These are phyloP conservation scores for Meloe dianella DNA, from an alignment of 2,888 invertebrate species.

Conservation along the genomic window DNA sequence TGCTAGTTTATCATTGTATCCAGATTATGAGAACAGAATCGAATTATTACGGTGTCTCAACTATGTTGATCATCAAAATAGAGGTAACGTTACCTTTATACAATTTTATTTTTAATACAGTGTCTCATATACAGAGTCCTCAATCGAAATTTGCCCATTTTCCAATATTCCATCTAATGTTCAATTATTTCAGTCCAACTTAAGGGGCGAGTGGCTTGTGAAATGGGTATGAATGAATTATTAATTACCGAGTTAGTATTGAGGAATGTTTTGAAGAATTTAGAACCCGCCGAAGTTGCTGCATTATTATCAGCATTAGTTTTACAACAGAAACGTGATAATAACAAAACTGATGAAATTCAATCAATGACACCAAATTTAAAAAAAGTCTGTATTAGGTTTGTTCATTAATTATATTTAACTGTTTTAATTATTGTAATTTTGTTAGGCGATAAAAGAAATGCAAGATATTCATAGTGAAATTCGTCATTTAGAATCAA, in stretches of 20 bases:
- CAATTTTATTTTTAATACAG: not conserved
- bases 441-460: slow-evolving; percentile 69
- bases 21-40: slow-evolving; percentile 86
- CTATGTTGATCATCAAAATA: slow-evolving; percentile 73
- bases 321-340: slow-evolving; percentile 75
- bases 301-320: slow-evolving; percentile 92
- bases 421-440: slow-evolving; percentile 65
- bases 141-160: no score
- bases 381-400: slow-evolving; percentile 58
- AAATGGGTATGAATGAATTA: slow-evolving; percentile 87
- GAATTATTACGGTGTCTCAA: slow-evolving; percentile 76
- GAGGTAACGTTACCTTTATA: no score
- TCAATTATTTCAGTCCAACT: slow-evolving; percentile 65
- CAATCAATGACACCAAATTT: slow-evolving; percentile 64
- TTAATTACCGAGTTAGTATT: slow-evolving; percentile 94
- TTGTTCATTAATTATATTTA: not conserved
- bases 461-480: slow-evolving; percentile 73
- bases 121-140: no score
- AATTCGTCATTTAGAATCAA: slow-evolving; percentile 71
- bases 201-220: slow-evolving; percentile 86
- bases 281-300: slow-evolving; percentile 90
- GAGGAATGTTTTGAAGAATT: slow-evolving; percentile 84
- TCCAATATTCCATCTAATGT: no score
- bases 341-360: slow-evolving; percentile 30
- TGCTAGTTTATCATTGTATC: slow-evolving; percentile 83